A percentile compares a stretch with the other conserved stretches of the same genome.
Conservation (phyloP, 2,888 invertebrate genomes). For the Diarsia rubi region DNA sequence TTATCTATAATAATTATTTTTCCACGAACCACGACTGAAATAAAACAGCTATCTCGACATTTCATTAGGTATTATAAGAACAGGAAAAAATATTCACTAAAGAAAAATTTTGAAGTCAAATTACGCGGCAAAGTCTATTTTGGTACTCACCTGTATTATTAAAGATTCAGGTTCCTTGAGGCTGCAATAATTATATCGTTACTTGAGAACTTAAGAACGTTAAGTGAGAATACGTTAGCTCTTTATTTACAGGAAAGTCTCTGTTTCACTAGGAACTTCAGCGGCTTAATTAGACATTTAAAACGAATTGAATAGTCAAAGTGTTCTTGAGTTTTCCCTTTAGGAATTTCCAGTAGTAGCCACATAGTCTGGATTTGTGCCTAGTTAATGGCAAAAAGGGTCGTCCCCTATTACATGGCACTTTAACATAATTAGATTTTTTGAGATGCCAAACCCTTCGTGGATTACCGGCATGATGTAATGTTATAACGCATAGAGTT, state of each 20-base stretch:
- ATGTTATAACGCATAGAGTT: not conserved
- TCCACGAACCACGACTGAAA: conserved; percentile 9
- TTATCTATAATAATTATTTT: conserved; percentile 14
- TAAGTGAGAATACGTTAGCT: conserved; percentile 21
- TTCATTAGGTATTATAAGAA: conserved; percentile 16
- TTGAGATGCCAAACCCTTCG: too few species aligned
- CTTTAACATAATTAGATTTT: too few species aligned
- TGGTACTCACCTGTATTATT: not conserved
- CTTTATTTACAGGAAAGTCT: conserved; percentile 1
- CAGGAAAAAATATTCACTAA: not conserved
- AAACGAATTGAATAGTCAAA: not conserved
- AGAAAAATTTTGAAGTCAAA: conserved; percentile 1
- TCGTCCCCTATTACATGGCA: too few species aligned
- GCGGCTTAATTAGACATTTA: too few species aligned
- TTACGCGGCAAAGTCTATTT: not conserved
- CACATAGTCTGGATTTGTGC: too few species aligned
- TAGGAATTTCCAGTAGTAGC: too few species aligned
- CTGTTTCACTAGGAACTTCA: not conserved
- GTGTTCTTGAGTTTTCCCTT: too few species aligned
- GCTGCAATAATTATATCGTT: conserved; percentile 5
- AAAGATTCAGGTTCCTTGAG: conserved; percentile 6
- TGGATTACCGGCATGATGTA: too few species aligned
- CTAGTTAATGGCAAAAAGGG: too few species aligned
- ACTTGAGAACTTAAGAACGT: not conserved
- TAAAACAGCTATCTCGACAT: conserved; percentile 13